Evolutionary conservation across 1,140 invertebrate genomes (phyloP), one percentile per base, ranked within the genome.

Genomic region (Saccostrea cuccullata): DNA sequence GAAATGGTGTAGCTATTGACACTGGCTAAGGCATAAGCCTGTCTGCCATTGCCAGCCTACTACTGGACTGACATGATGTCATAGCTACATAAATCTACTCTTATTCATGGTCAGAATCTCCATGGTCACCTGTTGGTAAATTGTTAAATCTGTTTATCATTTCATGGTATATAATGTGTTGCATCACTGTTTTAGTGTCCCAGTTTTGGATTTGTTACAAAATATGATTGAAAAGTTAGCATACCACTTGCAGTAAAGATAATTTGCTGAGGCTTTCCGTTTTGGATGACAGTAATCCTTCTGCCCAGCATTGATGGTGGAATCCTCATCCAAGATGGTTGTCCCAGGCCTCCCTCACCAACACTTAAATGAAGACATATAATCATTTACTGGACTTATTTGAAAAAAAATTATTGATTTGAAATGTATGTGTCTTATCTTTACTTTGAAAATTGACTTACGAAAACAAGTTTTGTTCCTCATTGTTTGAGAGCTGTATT

Each of bases 321-420:
- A n/a, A 77, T 77, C 23, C 73, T 77, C 73, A 77, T 77, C 23
- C 73, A 77, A 77, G 73, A 77, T 40, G 36, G 23, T n/a, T 77
- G 73, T n/a, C 36, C 73, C 8, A 77, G 23, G 40, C 73, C 73
- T n/a, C 36, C 73, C 36, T 40, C 15, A 77, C 23, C 73, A 26
- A 26, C 73, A 77, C 73, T 77, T 15, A 77, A 13, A 26, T 30
- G 13, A 77, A 77, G 47, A 47, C 47, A 47, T 47, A 47, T 47
- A 47, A 47, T 47, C 47, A 47, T 47, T 47, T 8, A 36, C 30
- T 36, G 1, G 1, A 3, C 47, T 47, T 8, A 47, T 47, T 47
- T 47, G 9, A 6, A 47, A 47, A 47, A 3, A 3, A 3, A 2
- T 9, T 36, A 1, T 36, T 36, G n/a, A 2, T 47, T 47, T 47